Base-by-base conservation (phyloP, 2,113 vertebrate species). In the Pachycephala philippinensis region DNA sequence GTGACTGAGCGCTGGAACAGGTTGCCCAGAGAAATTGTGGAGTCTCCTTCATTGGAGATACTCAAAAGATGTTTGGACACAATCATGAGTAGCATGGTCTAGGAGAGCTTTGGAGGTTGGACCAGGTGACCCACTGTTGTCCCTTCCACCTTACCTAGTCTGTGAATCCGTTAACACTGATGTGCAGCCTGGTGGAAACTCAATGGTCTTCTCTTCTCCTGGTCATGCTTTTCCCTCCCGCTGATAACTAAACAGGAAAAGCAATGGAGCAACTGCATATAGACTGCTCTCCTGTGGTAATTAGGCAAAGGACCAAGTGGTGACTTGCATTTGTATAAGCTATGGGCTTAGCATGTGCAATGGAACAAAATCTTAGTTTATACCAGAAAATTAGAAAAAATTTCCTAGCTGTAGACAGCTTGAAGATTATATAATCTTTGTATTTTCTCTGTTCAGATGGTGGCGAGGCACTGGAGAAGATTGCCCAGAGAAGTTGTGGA, bases 81-180 rank as follows among this genome's bases (percentile, higher is more conserved):
- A 27, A 10, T 56, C 26, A 22, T 22, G 20, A 71, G 21, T 49
- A 31, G 16, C n/a, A 35, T 63, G 35, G 15, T 40, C 28, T 47
- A 39, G 54, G 47, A 78, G 47, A 40, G 7, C 57, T 79, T 63
- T n/a, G n/a, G 30, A 35, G n/a, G 16, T 44, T 79, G 24, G 13
- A n/a, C 20, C 30, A 40, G 20, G 7, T 63, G 28, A 24, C n/a
- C 12, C 28, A 20, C 23, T 61, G 19, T 47, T 42, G 33, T n/a
- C 24, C 18, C 39, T 70, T 53, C 56, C 19, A 9, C 30, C n/a
- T n/a, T 54, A 47, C 30, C n/a, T 16, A 6, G 63, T 63, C 16
- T 52, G 33, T 4, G 3, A 76, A 37, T 57, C 50, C 0, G 0
- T 22, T 52, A 21, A 19, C 1, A 2, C 26, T 69, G 40, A 13